phyloP scores from a whole-genome alignment of 2,797 vertebrate species.

The Trachops cirrhosus region DNA sequence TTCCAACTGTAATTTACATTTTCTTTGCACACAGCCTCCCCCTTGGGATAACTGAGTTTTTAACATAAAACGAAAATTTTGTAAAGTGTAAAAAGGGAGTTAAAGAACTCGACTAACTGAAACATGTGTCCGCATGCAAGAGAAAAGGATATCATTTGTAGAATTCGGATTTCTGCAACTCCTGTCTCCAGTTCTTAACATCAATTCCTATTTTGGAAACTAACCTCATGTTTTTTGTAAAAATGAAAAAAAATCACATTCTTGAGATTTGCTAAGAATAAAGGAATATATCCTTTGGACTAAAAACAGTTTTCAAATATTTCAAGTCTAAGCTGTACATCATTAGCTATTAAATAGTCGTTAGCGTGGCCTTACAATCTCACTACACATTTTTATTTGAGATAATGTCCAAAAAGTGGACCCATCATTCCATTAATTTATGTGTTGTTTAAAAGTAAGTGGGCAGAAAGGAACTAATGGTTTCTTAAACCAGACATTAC shows the following conservation, averaged over 20 bases:
- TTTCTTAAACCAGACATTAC: background rate
- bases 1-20: background rate
- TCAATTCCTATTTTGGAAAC: slow-evolving; percentile 15
- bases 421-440: background rate
- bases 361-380: slow-evolving; percentile 5
- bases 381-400: background rate
- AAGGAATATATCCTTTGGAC: background rate
- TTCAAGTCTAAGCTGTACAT: background rate
- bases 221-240: background rate
- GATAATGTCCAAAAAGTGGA: background rate
- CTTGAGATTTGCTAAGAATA: slow-evolving; percentile 9
- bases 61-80: background rate
- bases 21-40: background rate
- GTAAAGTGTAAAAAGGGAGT: background rate
- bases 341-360: background rate
- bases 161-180: background rate
- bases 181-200: background rate
- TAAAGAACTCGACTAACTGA: background rate
- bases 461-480: background rate
- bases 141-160: background rate
- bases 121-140: background rate
- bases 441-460: slow-evolving; percentile 40
- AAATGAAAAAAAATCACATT: background rate
- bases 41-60: background rate
- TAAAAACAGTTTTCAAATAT: slow-evolving; percentile 16